phyloP scores from a whole-genome alignment of 2,888 invertebrate species.

The Eupeodes luniger region DNA sequence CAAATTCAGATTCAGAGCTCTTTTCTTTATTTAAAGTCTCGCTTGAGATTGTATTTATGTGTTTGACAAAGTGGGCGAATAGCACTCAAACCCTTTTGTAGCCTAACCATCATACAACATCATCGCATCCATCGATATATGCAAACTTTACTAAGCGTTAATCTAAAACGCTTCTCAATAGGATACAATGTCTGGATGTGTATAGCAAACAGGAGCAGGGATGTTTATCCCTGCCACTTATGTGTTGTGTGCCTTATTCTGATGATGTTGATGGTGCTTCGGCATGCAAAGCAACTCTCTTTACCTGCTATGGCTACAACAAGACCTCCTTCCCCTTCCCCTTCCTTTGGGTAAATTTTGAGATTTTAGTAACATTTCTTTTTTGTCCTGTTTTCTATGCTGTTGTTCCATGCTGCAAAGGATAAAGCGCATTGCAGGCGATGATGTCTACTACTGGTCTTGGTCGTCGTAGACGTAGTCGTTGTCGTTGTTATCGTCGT shows the following conservation, averaged over 20 bases:
- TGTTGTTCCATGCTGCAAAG: constrained; percentile 12
- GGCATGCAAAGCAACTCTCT: constrained; percentile 13
- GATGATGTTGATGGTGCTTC: constrained; percentile 30
- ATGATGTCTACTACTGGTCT: constrained; percentile 31
- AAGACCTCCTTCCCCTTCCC: not conserved
- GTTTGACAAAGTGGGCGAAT: constrained; percentile 25
- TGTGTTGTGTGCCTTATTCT: constrained; percentile 42
- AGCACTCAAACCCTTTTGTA: constrained; percentile 19
- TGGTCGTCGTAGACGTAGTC: not conserved
- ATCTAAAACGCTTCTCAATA: constrained; percentile 73
- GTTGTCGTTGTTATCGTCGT: too few species aligned
- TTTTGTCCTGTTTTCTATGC: not conserved
- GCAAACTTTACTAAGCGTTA: constrained; percentile 73
- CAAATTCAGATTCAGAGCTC: constrained; percentile 38
- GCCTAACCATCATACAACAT: not conserved
- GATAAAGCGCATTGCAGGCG: constrained; percentile 70
- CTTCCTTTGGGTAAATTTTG: constrained; percentile 37
- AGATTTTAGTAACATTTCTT: constrained; percentile 43
- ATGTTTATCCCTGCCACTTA: constrained; percentile 66
- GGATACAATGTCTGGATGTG: constrained; percentile 44
- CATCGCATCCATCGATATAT: constrained; percentile 56
- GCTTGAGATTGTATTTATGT: constrained; percentile 30
- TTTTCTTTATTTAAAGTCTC: constrained; percentile 1
- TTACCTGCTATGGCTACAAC: too few species aligned
- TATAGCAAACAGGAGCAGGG: too few species aligned